phyloP scores from a whole-genome alignment of 2,113 vertebrate genomes.

The Corvus moneduloides region DNA sequence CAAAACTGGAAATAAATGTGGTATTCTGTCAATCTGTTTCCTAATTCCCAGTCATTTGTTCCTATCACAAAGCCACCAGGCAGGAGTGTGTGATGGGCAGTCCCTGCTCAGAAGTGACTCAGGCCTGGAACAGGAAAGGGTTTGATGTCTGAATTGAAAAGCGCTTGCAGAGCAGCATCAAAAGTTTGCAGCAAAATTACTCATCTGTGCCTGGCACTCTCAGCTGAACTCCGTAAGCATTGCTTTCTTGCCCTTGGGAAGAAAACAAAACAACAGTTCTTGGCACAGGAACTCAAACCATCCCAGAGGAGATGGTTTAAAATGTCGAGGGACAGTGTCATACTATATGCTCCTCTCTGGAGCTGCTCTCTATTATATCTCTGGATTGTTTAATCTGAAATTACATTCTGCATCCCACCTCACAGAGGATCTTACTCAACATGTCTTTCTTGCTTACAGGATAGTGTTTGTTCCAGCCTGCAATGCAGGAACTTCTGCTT shows the following conservation, averaged over 20 bases:
- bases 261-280: background rate
- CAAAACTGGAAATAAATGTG: slow-evolving; percentile 7
- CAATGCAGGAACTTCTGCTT: background rate
- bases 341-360: background rate
- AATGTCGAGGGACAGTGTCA: background rate
- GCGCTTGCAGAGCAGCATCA: background rate
- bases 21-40: slow-evolving; percentile 8
- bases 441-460: background rate
- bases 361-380: background rate
- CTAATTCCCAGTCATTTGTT: slow-evolving; percentile 32
- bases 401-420: background rate
- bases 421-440: background rate
- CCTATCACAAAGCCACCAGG: slow-evolving; percentile 32
- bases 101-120: background rate
- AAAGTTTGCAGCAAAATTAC: slow-evolving; percentile 24
- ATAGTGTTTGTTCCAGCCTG: background rate
- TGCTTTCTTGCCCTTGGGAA: background rate
- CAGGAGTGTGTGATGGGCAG: background rate
- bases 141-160: slow-evolving; percentile 32
- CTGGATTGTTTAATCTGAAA: background rate
- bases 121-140: background rate
- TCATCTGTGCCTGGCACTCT: background rate
- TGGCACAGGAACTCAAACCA: background rate
- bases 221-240: background rate
- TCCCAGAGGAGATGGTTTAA: background rate